Conservation (phyloP, 2,888 invertebrate genomes). For the Caenorhabditis parvicauda region DNA sequence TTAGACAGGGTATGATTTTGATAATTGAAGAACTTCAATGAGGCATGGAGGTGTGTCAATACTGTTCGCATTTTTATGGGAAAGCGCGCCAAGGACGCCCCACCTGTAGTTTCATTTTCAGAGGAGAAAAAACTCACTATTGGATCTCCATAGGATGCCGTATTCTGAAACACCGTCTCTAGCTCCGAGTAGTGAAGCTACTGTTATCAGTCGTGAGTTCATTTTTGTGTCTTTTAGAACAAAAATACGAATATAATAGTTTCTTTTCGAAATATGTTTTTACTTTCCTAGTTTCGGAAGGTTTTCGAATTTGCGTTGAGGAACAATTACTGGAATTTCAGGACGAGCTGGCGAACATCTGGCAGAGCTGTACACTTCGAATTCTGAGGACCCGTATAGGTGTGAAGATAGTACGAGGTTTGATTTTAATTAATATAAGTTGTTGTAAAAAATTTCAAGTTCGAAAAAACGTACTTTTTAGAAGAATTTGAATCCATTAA, state of each 20-base stretch:
- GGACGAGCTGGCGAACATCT: slow-evolving; percentile 56
- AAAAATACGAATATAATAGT: background rate
- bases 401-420: slow-evolving; percentile 34
- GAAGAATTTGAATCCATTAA: background rate
- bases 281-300: background rate
- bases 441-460: background rate
- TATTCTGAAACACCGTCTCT: slow-evolving; percentile 25
- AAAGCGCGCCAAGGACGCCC: too few relatives aligned
- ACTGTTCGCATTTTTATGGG: too few relatives aligned
- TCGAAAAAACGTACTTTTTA: background rate
- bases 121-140: slow-evolving; percentile 21
- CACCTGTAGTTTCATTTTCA: background rate
- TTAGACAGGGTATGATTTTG: too few relatives aligned
- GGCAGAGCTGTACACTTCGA: slow-evolving; percentile 50
- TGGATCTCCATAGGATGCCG: slow-evolving; percentile 28
- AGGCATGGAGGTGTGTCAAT: too few relatives aligned
- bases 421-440: background rate
- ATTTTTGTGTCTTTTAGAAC: background rate
- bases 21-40: background rate
- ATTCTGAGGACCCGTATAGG: slow-evolving; percentile 52
- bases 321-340: background rate
- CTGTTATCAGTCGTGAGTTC: slow-evolving; percentile 21
- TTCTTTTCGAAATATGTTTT: background rate
- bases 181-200: slow-evolving; percentile 10
- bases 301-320: too few relatives aligned